phyloP scores from a whole-genome alignment of 1,140 invertebrate species.

The Drosophila repleta region DNA sequence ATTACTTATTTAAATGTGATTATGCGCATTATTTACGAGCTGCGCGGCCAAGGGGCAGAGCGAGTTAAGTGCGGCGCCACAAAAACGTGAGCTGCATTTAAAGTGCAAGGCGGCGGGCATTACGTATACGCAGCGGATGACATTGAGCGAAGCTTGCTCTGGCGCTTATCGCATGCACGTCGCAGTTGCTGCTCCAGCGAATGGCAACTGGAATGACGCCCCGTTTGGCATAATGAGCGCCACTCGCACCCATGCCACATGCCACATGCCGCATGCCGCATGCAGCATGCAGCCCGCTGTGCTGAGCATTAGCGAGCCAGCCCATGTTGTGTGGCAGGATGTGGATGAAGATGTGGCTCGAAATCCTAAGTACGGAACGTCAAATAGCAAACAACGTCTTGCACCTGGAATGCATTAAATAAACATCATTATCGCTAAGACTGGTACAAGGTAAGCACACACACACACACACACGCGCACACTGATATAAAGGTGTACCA shows the following conservation, averaged over 20 bases:
- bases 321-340: neutral
- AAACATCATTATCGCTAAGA: conserved; percentile 81
- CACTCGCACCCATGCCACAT: conserved; percentile 16
- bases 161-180: conserved; percentile 74
- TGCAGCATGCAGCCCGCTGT: conserved; percentile 21
- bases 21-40: conserved; percentile 76
- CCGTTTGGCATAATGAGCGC: conserved; percentile 75
- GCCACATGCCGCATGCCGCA: conserved; percentile 12
- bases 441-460: conserved; percentile 47
- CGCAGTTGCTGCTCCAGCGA: conserved; percentile 55
- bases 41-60: conserved; percentile 22
- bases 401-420: conserved; percentile 81
- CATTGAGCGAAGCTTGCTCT: conserved; percentile 64
- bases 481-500: conserved; percentile 4
- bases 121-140: conserved; percentile 75
- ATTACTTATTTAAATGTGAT: conserved; percentile 81
- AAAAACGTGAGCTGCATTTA: conserved; percentile 75
- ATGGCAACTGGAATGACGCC: conserved; percentile 56
- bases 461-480: conserved; percentile 26
- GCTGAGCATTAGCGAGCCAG: conserved; percentile 48
- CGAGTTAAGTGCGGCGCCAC: conserved; percentile 69
- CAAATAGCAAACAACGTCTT: conserved; percentile 78
- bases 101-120: conserved; percentile 45
- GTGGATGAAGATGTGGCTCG: conserved; percentile 33
- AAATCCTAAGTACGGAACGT: conserved; percentile 67